Percentiles rank a stretch among this genome's conserved stretches.
These are phyloP conservation scores for Malacoraja senta DNA, from an alignment of 2,797 vertebrate species.

Conservation along the genomic window DNA sequence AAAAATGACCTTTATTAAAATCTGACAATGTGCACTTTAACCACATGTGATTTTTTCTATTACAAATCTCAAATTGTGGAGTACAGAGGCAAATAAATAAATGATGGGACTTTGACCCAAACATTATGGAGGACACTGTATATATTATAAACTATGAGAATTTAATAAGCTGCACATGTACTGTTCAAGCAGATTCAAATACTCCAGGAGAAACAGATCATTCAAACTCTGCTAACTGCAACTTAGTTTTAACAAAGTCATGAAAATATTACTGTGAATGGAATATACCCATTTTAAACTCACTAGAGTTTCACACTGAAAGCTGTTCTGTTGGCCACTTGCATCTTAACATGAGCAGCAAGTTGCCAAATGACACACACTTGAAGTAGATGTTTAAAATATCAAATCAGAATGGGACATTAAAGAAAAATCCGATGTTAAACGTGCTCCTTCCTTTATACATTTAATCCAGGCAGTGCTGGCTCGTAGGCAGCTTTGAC, in stretches of 20 bases:
- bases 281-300: slow-evolving; percentile 13
- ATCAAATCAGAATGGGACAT: not conserved
- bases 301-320: not conserved
- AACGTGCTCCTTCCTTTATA: slow-evolving; percentile 22
- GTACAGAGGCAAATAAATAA: too few relatives aligned
- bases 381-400: slow-evolving; percentile 6
- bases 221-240: not conserved
- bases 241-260: not conserved
- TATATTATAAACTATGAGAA: slow-evolving; percentile 26
- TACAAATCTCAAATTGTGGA: too few relatives aligned
- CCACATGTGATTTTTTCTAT: too few relatives aligned
- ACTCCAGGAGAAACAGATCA: not conserved
- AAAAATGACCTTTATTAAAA: too few relatives aligned
- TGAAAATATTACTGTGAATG: not conserved
- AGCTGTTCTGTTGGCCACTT: not conserved
- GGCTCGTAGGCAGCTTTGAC: not conserved
- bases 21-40: too few relatives aligned
- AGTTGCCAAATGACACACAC: not conserved
- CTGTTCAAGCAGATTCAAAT: not conserved
- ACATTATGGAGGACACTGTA: not conserved
- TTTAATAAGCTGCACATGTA: slow-evolving; percentile 27
- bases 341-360: not conserved
- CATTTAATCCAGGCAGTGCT: not conserved
- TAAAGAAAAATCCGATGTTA: not conserved
- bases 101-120: too few relatives aligned